A percentile compares a stretch with the other conserved stretches of the same genome.
Conservation (phyloP, 2,113 vertebrate species). For the Perognathus longimembris region DNA sequence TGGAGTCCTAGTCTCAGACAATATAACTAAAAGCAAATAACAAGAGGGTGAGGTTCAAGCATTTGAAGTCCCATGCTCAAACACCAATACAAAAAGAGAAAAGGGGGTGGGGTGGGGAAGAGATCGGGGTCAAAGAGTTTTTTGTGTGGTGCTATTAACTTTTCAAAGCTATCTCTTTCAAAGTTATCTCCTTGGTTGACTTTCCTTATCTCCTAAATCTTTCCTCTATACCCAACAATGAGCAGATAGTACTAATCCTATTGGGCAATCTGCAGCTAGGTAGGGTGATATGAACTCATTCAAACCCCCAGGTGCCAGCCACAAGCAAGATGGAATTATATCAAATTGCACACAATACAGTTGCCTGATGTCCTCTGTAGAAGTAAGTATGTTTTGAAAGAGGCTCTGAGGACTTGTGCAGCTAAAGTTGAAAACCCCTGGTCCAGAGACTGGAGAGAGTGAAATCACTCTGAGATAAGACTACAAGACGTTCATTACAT, state of each 20-base stretch:
- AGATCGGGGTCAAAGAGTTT: not conserved
- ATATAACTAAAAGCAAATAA: too few species aligned
- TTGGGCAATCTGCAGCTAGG: not conserved
- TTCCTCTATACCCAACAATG: not conserved
- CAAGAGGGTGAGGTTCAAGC: too few species aligned
- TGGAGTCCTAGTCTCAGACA: too few species aligned
- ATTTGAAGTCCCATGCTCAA: too few species aligned
- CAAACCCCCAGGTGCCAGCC: not conserved
- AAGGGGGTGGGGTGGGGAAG: too few species aligned
- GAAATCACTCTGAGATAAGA: not conserved
- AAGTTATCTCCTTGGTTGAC: not conserved
- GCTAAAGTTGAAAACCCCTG: not conserved
- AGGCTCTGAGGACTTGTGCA: not conserved
- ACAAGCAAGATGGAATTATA: not conserved
- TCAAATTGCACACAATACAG: not conserved
- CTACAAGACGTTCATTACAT: not conserved
- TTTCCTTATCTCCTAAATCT: not conserved
- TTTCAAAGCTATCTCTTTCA: conserved; percentile 27
- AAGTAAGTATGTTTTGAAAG: conserved; percentile 22
- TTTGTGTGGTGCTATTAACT: not conserved
- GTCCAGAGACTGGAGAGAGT: not conserved
- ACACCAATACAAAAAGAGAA: too few species aligned
- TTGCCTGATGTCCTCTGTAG: not conserved
- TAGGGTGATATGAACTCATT: not conserved
- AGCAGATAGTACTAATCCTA: conserved; percentile 2